phyloP scores from a whole-genome alignment of 2,113 vertebrate genomes.

The Camelus dromedarius region DNA sequence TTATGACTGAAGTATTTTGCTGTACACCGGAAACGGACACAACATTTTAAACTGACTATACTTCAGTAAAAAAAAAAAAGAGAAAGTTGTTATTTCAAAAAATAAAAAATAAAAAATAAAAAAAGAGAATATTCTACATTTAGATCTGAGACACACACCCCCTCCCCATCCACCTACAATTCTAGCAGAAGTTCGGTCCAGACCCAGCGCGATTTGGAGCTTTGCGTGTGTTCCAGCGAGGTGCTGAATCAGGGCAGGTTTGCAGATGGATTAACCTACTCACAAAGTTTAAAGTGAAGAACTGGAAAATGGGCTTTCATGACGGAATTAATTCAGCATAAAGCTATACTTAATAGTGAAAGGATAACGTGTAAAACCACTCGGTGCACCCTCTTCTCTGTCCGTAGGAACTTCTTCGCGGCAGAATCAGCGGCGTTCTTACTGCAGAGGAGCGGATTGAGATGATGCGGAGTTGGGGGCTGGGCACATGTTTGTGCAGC shows the following conservation, averaged over 20 bases:
- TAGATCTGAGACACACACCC: neutral
- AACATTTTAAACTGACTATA: too few species aligned
- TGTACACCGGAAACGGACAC: too few species aligned
- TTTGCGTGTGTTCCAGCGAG: slow-evolving; percentile 92
- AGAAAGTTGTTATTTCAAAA: too few species aligned
- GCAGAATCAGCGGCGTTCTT: neutral
- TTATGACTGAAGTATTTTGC: too few species aligned
- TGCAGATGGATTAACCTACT: slow-evolving; percentile 84
- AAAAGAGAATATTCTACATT: neutral
- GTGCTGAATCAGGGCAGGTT: slow-evolving; percentile 92
- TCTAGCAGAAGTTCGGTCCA: slow-evolving; percentile 86
- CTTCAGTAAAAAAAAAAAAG: too few species aligned
- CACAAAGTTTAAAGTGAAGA: neutral
- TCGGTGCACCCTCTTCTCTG: neutral
- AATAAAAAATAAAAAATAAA: too few species aligned
- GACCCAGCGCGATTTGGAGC: slow-evolving; percentile 90
- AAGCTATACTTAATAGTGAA: neutral
- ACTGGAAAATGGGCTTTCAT: slow-evolving; percentile 42
- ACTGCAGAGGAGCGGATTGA: neutral
- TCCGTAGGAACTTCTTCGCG: neutral
- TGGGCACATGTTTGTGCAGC: neutral
- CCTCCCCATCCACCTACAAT: neutral
- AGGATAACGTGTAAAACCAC: neutral
- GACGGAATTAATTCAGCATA: neutral
- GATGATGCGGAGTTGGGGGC: neutral